Percentiles rank a stretch among this genome's conserved stretches.
Conservation (phyloP, 92 coral and sea anemone genomes). For the Chrysogorgia sp. region DNA sequence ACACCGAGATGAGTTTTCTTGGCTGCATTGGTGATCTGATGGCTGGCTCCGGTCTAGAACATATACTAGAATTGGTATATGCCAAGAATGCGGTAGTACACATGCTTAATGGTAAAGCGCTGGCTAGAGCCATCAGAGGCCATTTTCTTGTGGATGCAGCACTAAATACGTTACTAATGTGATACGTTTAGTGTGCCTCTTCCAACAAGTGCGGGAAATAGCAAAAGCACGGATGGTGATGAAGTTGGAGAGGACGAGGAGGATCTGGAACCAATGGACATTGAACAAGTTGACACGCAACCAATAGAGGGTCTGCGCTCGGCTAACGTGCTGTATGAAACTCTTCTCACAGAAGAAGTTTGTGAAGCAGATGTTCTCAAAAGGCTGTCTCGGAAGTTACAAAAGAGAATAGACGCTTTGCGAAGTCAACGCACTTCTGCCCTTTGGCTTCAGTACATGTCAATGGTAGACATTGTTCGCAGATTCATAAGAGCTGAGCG, state of each 20-base stretch:
- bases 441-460: conserved; percentile 55
- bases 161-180: background rate
- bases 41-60: conserved; percentile 60
- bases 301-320: no score
- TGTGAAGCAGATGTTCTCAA: background rate
- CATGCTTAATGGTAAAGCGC: conserved; percentile 62
- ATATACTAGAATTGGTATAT: conserved; percentile 55
- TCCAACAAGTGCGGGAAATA: conserved; percentile 25
- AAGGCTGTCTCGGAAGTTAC: background rate
- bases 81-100: conserved; percentile 57
- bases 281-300: no score
- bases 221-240: conserved; percentile 17
- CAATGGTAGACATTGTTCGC: conserved; percentile 54
- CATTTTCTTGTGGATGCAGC: conserved; percentile 17
- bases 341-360: conserved; percentile 8
- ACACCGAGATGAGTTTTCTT: conserved; percentile 64
- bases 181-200: background rate
- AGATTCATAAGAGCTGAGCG: conserved; percentile 57
- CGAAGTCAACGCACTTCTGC: conserved; percentile 39
- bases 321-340: background rate
- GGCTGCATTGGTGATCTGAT: conserved; percentile 55
- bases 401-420: background rate
- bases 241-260: conserved; percentile 19
- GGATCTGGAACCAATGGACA: background rate
- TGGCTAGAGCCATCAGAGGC: conserved; percentile 53